Conservation (phyloP, 1,140 invertebrate genomes). For the Cyrtorhinus lividipennis region DNA sequence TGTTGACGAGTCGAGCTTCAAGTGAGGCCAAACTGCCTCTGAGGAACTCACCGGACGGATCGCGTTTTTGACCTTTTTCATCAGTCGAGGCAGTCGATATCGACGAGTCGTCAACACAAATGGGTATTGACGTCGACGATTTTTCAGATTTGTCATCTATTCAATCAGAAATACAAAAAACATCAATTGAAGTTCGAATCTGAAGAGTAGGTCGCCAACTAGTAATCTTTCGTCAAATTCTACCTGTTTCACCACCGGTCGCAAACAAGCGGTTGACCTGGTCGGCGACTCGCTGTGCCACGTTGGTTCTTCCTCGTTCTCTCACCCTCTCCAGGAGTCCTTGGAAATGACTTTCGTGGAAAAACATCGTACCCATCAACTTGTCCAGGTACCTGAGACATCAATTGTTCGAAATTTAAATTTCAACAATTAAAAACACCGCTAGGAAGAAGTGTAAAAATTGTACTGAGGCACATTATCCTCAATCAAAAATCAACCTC, state of each 20-base stretch:
- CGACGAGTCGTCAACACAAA: background rate
- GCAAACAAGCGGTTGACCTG: constrained; percentile 39
- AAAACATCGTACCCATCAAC: constrained; percentile 69
- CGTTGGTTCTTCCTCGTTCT: constrained; percentile 36
- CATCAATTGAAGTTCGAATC: too few relatives aligned
- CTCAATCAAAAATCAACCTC: background rate
- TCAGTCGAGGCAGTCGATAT: background rate
- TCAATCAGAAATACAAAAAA: too few relatives aligned
- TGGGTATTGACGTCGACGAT: background rate
- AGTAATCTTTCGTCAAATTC: too few relatives aligned
- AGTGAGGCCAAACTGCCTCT: constrained; percentile 19
- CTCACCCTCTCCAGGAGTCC: constrained; percentile 43
- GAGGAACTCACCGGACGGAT: constrained; percentile 12
- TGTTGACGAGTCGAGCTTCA: constrained; percentile 15
- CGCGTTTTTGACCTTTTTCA: constrained; percentile 8
- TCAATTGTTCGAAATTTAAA: background rate
- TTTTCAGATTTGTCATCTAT: constrained; percentile 1
- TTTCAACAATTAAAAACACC: too few relatives aligned
- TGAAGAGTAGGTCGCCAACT: too few relatives aligned
- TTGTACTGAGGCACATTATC: too few relatives aligned
- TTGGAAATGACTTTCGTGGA: constrained; percentile 62
- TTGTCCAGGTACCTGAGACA: constrained; percentile 51
- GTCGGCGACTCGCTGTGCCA: constrained; percentile 40
- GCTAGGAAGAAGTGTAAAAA: too few relatives aligned
- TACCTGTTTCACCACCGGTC: background rate